Evolutionary conservation across 64 coral and sea anemone species (phyloP), one percentile per base, ranked within the genome.

Genomic region (Montipora capricornis): DNA sequence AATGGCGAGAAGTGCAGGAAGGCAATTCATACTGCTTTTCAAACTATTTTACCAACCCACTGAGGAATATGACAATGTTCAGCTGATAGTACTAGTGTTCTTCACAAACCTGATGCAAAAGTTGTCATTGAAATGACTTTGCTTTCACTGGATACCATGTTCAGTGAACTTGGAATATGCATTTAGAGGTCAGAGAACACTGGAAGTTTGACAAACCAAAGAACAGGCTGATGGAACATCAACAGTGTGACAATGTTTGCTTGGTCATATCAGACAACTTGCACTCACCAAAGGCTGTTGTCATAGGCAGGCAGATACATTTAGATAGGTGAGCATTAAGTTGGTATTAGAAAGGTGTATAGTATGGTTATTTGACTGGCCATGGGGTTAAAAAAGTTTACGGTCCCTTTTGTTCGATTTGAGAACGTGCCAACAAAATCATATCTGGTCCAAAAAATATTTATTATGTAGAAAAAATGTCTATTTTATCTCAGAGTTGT

Each of bases 1-100:
- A 88, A 93, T 16, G 92, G 92, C 46, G 92, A 93, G 52, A 93
- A 88, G 61, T 81, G 77, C 8, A 68, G 92, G 13, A 93, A 81
- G 68, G 91, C 91, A 19, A 93, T 93, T 29, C 82, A 74, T 5
- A 88, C 92, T 10, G 83, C 92, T 8, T 93, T 88, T 73, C 92
- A 93, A 76, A 93, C 92, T 50, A 29, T 93, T 51, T 45, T 93
- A 19, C 92, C 92, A 20, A 70, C 84, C 22, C 84, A 93, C 44
- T 88, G 61, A 88, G 17, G 19, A 44, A 73, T 17, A 8, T 49
- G 11, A 57, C 3, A 8, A 4, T 57, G 53, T 11, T 57, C 6
- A 57, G 53, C 53, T 8, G 53, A 8, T 8, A 8, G 53, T 57
- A 1, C 6, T 57, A 57, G 53, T 57, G 53, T 57, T 57, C 3